Evolutionary conservation across 2,113 vertebrate genomes (phyloP).

Genomic region (Anser cygnoides): DNA sequence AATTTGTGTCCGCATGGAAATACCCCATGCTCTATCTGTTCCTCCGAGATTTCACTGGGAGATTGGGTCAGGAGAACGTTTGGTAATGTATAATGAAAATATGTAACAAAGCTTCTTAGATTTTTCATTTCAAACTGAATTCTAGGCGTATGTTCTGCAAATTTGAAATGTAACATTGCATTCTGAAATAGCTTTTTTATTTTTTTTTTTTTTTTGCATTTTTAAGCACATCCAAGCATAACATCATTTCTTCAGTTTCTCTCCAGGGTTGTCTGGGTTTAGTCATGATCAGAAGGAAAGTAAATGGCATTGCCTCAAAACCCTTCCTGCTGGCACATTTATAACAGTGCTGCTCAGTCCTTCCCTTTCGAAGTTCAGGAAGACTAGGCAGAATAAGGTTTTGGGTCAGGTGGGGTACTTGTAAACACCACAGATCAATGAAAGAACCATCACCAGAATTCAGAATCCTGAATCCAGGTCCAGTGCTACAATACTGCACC

Average conservation of each 20-base stretch:
- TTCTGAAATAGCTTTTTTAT: background rate
- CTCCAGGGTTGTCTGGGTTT: background rate
- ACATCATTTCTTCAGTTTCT: background rate
- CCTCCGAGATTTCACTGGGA: background rate
- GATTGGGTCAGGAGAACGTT: background rate
- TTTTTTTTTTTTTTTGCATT: background rate
- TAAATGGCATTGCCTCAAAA: background rate
- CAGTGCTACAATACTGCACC: background rate
- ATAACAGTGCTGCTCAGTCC: background rate
- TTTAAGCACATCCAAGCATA: background rate
- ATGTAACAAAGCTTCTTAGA: background rate
- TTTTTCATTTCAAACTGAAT: background rate
- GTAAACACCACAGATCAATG: accelerated
- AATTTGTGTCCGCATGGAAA: background rate
- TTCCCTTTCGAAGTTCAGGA: background rate
- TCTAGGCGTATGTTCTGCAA: background rate
- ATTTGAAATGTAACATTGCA: background rate
- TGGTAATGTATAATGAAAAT: background rate
- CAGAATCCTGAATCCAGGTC: background rate
- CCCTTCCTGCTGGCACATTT: background rate
- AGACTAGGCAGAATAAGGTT: background rate
- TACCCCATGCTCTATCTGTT: background rate
- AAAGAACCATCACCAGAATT: background rate
- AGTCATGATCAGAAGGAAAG: background rate
- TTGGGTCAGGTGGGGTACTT: accelerated